Conservation (phyloP, 2,113 vertebrate genomes). For the Piaya cayana region DNA sequence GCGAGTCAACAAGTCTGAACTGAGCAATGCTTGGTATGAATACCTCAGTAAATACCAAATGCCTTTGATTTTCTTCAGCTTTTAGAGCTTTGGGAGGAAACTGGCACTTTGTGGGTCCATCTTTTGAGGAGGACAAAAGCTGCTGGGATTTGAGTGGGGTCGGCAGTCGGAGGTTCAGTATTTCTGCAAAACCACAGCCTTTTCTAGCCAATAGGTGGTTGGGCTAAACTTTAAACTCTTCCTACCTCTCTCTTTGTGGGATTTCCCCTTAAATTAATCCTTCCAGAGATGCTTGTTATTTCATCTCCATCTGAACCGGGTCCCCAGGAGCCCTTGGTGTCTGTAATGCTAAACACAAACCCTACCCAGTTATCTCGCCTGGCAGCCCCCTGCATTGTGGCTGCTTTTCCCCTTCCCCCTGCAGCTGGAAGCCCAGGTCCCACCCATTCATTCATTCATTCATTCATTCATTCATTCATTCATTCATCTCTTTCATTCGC, state of each 20-base stretch:
- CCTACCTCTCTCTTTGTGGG: background rate
- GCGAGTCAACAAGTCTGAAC: background rate
- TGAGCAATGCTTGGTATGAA: background rate
- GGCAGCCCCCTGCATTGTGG: background rate
- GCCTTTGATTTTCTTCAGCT: background rate
- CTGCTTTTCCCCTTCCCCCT: background rate
- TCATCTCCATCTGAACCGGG: background rate
- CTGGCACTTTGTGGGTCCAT: background rate
- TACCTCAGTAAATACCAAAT: background rate
- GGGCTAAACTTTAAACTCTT: background rate
- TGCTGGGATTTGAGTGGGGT: background rate
- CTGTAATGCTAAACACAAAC: background rate
- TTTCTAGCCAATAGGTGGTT: background rate
- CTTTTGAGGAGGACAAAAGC: background rate
- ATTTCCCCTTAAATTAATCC: background rate
- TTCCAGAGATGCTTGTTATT: background rate
- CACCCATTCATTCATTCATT: background rate
- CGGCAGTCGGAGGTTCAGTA: background rate
- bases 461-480: conserved; percentile 8
- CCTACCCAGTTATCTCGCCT: background rate
- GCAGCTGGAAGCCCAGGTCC: conserved; percentile 41
- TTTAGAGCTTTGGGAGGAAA: background rate
- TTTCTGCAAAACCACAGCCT: background rate
- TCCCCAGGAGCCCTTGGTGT: background rate
- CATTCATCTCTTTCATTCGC: background rate